phyloP scores from a whole-genome alignment of 2,888 invertebrate species.

The Chloroclysta siterata region DNA sequence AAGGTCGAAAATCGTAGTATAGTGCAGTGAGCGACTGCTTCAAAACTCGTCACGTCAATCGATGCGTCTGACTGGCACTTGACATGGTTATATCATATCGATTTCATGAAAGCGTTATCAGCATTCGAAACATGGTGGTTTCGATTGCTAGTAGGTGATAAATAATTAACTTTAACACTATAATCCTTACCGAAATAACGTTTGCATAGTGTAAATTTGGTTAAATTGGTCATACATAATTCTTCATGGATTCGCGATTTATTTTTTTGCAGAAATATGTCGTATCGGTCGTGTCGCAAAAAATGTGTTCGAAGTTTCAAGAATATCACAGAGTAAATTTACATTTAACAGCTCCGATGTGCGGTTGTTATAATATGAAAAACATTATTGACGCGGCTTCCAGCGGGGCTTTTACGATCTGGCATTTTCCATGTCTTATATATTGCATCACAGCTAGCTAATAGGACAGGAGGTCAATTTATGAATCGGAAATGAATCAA shows the following conservation, averaged over 20 bases:
- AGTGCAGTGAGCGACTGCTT: background rate
- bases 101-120: slow-evolving; percentile 3
- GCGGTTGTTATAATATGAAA: background rate
- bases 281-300: background rate
- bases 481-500: slow-evolving; percentile 41
- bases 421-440: slow-evolving; percentile 21
- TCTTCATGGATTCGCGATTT: too few relatives aligned
- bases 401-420: slow-evolving; percentile 16
- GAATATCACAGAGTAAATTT: slow-evolving; percentile 14
- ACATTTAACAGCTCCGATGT: slow-evolving; percentile 4
- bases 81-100: slow-evolving; percentile 7
- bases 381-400: slow-evolving; percentile 16
- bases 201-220: background rate
- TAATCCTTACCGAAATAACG: background rate
- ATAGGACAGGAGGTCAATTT: slow-evolving; percentile 39
- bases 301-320: slow-evolving; percentile 11
- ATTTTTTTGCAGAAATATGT: background rate
- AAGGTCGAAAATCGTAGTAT: slow-evolving; percentile 1
- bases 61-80: slow-evolving; percentile 1
- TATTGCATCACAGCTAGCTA: slow-evolving; percentile 34
- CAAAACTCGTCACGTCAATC: slow-evolving; percentile 1
- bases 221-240: too few relatives aligned
- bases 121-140: background rate
- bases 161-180: background rate
- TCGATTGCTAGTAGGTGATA: background rate